phyloP scores from a whole-genome alignment of 2,888 invertebrate genomes.

The Drosophila mimetica region DNA sequence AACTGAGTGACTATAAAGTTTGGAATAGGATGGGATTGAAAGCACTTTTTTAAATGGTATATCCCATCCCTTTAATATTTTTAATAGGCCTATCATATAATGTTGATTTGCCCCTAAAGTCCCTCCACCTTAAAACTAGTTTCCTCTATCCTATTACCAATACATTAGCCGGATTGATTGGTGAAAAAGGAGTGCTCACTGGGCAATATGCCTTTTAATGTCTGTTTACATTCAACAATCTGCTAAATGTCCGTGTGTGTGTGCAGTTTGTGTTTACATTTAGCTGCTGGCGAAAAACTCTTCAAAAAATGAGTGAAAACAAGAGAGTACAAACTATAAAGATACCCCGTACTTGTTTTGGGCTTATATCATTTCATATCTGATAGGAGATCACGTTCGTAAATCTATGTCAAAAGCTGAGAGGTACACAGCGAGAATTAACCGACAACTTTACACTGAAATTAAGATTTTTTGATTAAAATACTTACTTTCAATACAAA shows the following conservation, averaged over 20 bases:
- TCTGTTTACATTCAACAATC: slow-evolving; percentile 45
- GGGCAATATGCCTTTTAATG: slow-evolving; percentile 21
- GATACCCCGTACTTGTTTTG: background rate
- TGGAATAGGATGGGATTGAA: no score
- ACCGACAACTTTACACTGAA: no score
- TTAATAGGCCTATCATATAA: no score
- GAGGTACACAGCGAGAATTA: no score
- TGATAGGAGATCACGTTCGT: background rate
- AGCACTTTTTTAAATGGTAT: no score
- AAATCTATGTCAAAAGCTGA: background rate
- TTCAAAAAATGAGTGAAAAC: no score
- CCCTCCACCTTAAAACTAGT: no score
- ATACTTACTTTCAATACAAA: no score
- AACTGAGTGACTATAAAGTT: no score
- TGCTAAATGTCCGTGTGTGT: slow-evolving; percentile 13
- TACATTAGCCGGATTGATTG: background rate
- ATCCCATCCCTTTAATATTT: no score
- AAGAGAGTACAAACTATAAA: background rate
- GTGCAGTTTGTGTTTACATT: slow-evolving; percentile 40
- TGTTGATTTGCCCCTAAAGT: background rate
- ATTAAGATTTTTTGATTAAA: no score
- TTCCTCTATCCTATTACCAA: background rate
- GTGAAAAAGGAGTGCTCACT: background rate
- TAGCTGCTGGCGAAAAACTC: background rate
- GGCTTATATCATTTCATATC: background rate